These are phyloP conservation scores for Drosophila barbarae DNA, from an alignment of 2,888 invertebrate species.

Conservation along the genomic window DNA sequence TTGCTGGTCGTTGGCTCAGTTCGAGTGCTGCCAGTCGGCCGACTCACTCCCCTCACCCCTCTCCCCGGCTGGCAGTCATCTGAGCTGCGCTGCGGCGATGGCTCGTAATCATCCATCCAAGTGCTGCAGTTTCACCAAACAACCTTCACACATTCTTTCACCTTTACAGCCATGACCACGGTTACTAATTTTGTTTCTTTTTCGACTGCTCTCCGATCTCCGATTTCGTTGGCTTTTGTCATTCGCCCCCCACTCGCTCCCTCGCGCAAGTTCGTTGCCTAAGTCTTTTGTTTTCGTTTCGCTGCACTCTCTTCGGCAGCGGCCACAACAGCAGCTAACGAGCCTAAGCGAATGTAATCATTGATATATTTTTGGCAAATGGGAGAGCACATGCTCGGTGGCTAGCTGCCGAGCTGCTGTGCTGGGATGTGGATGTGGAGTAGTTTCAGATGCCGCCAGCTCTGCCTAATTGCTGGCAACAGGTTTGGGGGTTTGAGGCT, in stretches of 20 bases:
- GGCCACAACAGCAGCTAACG: constrained; percentile 6
- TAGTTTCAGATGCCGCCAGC: constrained; percentile 60
- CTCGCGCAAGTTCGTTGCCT: constrained; percentile 59
- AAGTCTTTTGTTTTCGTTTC: constrained; percentile 67
- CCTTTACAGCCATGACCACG: constrained; percentile 78
- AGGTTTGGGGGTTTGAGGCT: constrained; percentile 53
- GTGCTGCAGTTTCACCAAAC: constrained; percentile 77
- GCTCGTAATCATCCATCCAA: constrained; percentile 66
- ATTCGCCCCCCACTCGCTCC: constrained; percentile 9
- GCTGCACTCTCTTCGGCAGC: constrained; percentile 42
- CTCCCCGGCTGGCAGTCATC: constrained; percentile 42
- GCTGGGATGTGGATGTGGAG: constrained; percentile 56
- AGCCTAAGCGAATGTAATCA: constrained; percentile 66
- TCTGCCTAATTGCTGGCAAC: constrained; percentile 71
- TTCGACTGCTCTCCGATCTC: constrained; percentile 41
- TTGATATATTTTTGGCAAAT: constrained; percentile 70
- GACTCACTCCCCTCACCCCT: neutral
- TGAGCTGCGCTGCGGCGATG: constrained; percentile 50
- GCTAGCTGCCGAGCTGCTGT: constrained; percentile 8
- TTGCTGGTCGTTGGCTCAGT: constrained; percentile 79
- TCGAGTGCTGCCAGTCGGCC: constrained; percentile 50
- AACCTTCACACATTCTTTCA: constrained; percentile 79
- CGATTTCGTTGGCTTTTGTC: constrained; percentile 37
- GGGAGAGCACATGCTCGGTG: constrained; percentile 31
- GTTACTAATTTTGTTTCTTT: constrained; percentile 73